These are phyloP conservation scores for Drosophila kuntzei DNA, from an alignment of 2,888 invertebrate species.

Conservation along the genomic window DNA sequence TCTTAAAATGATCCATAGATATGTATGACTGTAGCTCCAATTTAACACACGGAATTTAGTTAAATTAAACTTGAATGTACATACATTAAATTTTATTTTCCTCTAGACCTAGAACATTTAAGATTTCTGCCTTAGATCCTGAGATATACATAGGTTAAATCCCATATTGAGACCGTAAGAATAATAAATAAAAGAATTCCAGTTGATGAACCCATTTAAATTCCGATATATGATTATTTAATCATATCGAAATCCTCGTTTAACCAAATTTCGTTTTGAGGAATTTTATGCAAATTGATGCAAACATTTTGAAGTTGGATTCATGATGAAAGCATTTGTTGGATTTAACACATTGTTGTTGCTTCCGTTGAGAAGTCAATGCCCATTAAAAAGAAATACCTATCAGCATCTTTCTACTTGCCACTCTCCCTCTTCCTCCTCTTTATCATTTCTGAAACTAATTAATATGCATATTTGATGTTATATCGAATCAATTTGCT, in stretches of 20 bases:
- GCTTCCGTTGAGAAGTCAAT: constrained; percentile 46
- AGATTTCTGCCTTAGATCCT: background rate
- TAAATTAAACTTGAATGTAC: too few relatives aligned
- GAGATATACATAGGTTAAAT: background rate
- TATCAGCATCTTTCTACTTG: background rate
- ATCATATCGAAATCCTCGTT: constrained; percentile 10
- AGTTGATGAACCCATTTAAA: constrained; percentile 2
- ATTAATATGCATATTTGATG: constrained; percentile 40
- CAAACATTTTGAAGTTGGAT: constrained; percentile 5
- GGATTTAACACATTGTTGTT: constrained; percentile 35
- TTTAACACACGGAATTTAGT: too few relatives aligned
- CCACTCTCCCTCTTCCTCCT: background rate
- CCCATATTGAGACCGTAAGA: background rate
- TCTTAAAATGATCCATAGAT: too few relatives aligned
- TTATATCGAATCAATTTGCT: constrained; percentile 25
- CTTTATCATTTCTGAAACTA: constrained; percentile 5
- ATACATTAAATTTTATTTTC: too few relatives aligned
- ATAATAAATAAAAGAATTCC: background rate
- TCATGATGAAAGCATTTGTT: constrained; percentile 37
- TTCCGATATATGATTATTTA: constrained; percentile 8
- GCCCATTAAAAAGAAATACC: constrained; percentile 26
- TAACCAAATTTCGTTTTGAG: constrained; percentile 18
- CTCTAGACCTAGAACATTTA: background rate
- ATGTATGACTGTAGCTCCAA: too few relatives aligned
- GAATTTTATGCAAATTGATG: constrained; percentile 49